phyloP scores from a whole-genome alignment of 30 jellyfish, hydroid and myxozoan species.

The Clytia hemisphaerica region DNA sequence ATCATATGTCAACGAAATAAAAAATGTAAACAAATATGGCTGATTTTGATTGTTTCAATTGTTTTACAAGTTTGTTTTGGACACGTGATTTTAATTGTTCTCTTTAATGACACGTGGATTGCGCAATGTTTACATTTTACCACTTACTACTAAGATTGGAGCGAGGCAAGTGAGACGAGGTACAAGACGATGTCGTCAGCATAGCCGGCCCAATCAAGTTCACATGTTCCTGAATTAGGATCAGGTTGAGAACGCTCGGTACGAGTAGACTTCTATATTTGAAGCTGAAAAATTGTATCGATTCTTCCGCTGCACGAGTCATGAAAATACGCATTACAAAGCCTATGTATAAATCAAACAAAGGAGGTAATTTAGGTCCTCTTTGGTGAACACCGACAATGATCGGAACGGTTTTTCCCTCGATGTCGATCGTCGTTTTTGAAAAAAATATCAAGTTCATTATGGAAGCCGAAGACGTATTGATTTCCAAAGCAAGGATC shows the following conservation, averaged over 20 bases:
- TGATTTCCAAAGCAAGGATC: too few species aligned
- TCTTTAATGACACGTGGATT: too few species aligned
- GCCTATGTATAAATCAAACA: neutral
- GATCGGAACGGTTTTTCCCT: conserved; percentile 1
- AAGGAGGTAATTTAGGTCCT: neutral
- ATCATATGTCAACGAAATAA: too few species aligned
- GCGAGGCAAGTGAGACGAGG: conserved; percentile 2
- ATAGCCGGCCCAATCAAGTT: conserved; percentile 5
- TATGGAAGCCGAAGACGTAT: too few species aligned
- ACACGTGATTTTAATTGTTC: too few species aligned
- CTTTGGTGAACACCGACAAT: conserved; percentile 2
- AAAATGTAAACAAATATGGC: too few species aligned
- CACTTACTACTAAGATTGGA: neutral
- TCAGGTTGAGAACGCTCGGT: neutral
- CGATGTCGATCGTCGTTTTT: neutral
- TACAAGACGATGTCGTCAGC: conserved; percentile 1
- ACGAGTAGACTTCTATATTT: neutral
- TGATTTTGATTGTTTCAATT: too few species aligned
- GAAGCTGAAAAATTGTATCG: neutral
- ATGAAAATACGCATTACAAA: too few species aligned
- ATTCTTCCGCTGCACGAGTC: neutral
- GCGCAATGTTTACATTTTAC: too few species aligned
- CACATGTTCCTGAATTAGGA: neutral
- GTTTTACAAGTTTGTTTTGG: too few species aligned
- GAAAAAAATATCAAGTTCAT: too few species aligned